phyloP scores from a whole-genome alignment of 2,113 vertebrate species.

The Odocoileus hemionus region DNA sequence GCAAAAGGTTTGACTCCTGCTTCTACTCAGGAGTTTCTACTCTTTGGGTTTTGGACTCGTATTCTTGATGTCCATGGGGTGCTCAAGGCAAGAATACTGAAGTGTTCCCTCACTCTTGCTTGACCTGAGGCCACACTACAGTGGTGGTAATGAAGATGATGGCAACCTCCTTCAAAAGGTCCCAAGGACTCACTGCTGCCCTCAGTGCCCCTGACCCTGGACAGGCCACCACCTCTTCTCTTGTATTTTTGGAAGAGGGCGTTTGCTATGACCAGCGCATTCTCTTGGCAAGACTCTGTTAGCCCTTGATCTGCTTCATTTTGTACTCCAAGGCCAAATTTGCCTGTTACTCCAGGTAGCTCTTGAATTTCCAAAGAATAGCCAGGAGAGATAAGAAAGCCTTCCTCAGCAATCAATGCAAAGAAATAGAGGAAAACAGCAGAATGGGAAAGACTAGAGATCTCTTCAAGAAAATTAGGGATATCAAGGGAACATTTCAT shows the following conservation, averaged over 20 bases:
- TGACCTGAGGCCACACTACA: neutral
- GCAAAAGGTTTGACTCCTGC: neutral
- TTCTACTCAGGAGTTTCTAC: no score
- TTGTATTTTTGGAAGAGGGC: neutral
- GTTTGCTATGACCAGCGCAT: accelerated
- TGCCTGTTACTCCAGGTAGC: neutral
- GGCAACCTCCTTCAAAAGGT: neutral
- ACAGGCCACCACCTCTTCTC: neutral
- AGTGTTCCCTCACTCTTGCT: neutral
- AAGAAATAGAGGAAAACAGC: no score
- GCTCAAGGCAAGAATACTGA: neutral
- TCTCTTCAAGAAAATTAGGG: no score
- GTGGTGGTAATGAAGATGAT: neutral
- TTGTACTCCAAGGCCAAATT: neutral
- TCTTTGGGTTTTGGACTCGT: neutral
- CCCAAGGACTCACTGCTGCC: neutral
- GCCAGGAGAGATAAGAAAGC: no score
- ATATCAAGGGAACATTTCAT: no score
- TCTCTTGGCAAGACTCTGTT: neutral
- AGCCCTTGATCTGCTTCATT: neutral
- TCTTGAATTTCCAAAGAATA: neutral
- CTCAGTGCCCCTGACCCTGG: neutral
- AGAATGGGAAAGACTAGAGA: no score
- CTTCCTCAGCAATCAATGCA: no score
- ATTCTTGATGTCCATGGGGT: neutral